phyloP scores from a whole-genome alignment of 2,888 invertebrate genomes.

The Pyrochroa serraticornis region DNA sequence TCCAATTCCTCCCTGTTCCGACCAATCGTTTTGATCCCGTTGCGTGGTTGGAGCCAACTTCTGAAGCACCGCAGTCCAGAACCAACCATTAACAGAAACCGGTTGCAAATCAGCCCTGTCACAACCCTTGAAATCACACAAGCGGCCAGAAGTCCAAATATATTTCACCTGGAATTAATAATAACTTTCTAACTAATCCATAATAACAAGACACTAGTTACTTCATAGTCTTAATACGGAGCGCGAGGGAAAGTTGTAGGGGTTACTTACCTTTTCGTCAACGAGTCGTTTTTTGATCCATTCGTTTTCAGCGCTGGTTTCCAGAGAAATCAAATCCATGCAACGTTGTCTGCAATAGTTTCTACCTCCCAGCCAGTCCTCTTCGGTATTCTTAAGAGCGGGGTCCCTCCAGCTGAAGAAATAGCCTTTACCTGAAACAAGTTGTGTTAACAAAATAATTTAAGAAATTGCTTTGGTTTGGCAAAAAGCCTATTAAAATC shows the following conservation, averaged over 20 bases:
- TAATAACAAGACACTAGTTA: background rate
- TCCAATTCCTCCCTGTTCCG: constrained; percentile 83
- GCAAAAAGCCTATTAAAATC: background rate
- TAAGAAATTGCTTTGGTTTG: too few species aligned
- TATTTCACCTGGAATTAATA: constrained; percentile 72
- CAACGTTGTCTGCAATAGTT: constrained; percentile 88
- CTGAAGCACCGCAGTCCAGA: constrained; percentile 88
- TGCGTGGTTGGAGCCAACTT: constrained; percentile 84
- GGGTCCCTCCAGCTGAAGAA: constrained; percentile 89
- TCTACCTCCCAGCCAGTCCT: constrained; percentile 84
- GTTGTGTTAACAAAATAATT: background rate
- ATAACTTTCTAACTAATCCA: constrained; percentile 8
- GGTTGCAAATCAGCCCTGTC: constrained; percentile 85
- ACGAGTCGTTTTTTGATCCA: constrained; percentile 82
- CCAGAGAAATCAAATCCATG: constrained; percentile 87
- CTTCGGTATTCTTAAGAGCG: constrained; percentile 73
- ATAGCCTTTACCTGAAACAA: constrained; percentile 70
- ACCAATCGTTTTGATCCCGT: constrained; percentile 87
- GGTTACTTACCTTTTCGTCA: constrained; percentile 70
- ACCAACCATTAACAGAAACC: constrained; percentile 84
- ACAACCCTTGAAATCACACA: constrained; percentile 90
- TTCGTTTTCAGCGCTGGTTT: constrained; percentile 86
- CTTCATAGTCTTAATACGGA: background rate
- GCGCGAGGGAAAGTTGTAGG: background rate
- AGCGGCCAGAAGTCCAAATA: constrained; percentile 89